Conservation (phyloP, 2,888 invertebrate species). For the Morpho helenor region DNA sequence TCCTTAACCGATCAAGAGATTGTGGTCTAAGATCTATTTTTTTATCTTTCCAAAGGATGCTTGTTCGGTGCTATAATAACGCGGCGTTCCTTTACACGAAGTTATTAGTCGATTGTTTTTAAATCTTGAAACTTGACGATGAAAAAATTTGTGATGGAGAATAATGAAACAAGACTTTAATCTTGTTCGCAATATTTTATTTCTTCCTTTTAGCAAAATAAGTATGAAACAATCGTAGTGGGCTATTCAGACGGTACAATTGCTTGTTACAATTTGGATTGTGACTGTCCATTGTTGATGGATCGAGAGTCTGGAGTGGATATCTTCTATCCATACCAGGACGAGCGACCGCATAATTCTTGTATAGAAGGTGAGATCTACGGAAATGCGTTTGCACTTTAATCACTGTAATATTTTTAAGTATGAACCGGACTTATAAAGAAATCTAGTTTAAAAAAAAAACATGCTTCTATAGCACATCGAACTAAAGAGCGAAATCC, state of each 20-base stretch:
- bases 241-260: slow-evolving; percentile 84
- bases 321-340: slow-evolving; percentile 77
- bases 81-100: too few species aligned
- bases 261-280: slow-evolving; percentile 80
- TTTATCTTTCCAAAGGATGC: slow-evolving; percentile 3
- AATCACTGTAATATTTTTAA: too few species aligned
- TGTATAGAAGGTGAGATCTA: slow-evolving; percentile 75
- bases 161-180: background rate
- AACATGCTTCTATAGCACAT: too few species aligned
- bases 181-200: slow-evolving; percentile 5
- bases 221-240: slow-evolving; percentile 78
- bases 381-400: too few species aligned
- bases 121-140: too few species aligned
- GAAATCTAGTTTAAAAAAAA: too few species aligned
- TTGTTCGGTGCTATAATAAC: too few species aligned
- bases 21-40: background rate
- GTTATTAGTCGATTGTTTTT: too few species aligned
- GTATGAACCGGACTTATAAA: too few species aligned
- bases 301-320: slow-evolving; percentile 52
- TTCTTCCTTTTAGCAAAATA: slow-evolving; percentile 60
- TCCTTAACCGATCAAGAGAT: too few species aligned
- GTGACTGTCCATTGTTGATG: slow-evolving; percentile 71
- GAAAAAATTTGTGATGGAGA: too few species aligned
- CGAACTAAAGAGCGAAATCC: too few species aligned
- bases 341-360: slow-evolving; percentile 79